These are phyloP conservation scores for Acanthaster planci DNA, from an alignment of 35 echinoderm and acorn worm genomes.

Conservation along the genomic window DNA sequence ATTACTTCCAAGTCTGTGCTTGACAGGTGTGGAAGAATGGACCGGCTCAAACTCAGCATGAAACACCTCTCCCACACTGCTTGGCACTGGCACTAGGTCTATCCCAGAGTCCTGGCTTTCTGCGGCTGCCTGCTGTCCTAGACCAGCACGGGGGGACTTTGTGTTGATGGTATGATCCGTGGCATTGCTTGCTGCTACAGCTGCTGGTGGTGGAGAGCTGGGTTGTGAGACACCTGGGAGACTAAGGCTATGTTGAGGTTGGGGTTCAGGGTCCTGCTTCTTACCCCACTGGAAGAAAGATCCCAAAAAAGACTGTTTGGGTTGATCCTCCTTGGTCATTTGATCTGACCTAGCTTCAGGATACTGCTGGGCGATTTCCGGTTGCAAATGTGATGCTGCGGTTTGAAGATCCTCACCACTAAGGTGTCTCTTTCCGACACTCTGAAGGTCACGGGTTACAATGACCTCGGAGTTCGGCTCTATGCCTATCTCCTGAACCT, in stretches of 20 bases:
- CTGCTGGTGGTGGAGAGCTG: background rate
- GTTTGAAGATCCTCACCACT: background rate
- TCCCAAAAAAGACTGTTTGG: conserved; percentile 57
- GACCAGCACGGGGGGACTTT: background rate
- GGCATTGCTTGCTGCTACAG: background rate
- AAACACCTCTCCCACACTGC: conserved; percentile 35
- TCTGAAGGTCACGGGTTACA: background rate
- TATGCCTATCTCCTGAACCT: conserved; percentile 28
- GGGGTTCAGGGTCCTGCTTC: background rate
- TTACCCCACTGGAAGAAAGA: conserved; percentile 73
- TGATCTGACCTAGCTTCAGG: background rate
- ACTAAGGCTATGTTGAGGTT: background rate
- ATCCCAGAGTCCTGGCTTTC: conserved; percentile 42
- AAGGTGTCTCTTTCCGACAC: background rate
- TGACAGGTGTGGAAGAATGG: conserved; percentile 39
- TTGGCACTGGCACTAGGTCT: background rate
- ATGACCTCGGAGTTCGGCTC: conserved; percentile 19
- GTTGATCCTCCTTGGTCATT: conserved; percentile 19
- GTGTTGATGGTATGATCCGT: too few relatives aligned
- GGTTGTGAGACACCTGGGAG: background rate
- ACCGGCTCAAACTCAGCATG: conserved; percentile 49
- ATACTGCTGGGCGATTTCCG: background rate
- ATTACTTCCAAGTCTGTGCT: background rate
- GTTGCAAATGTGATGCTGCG: background rate
- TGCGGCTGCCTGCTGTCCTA: background rate